phyloP scores from a whole-genome alignment of 2,797 vertebrate genomes.

The Myiotriccus ornatus region DNA sequence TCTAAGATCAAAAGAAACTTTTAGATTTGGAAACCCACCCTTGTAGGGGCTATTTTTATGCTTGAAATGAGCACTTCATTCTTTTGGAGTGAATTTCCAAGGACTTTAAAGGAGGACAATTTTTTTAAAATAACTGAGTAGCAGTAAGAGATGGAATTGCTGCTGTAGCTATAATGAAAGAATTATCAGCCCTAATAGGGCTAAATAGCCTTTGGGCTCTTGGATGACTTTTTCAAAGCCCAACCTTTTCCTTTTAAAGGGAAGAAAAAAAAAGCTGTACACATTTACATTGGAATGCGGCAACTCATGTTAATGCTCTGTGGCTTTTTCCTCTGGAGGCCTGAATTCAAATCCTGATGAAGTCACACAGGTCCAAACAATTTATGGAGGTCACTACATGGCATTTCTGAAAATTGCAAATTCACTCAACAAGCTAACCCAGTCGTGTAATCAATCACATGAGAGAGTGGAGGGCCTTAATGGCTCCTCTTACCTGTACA shows the following conservation, averaged over 20 bases:
- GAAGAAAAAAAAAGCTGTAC: background rate
- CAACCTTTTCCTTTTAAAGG: background rate
- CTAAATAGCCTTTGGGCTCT: conserved; percentile 9
- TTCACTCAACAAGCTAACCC: background rate
- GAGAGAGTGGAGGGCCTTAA: background rate
- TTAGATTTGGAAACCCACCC: background rate
- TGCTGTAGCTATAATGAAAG: background rate
- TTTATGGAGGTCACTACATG: background rate
- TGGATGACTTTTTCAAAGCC: background rate
- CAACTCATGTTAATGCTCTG: background rate
- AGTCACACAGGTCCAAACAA: background rate
- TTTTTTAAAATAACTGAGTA: conserved; percentile 13
- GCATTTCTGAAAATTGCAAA: background rate
- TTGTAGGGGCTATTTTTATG: background rate
- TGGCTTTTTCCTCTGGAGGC: background rate
- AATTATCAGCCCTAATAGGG: background rate
- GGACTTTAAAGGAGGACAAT: conserved; percentile 8
- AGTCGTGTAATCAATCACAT: fast-evolving
- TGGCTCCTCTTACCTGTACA: background rate
- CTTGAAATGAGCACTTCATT: conserved; percentile 1
- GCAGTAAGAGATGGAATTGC: background rate
- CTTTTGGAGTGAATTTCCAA: conserved; percentile 23
- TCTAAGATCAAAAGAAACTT: background rate
- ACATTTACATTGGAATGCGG: background rate
- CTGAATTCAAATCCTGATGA: background rate